Evolutionary conservation across 2,888 invertebrate genomes (phyloP).

Genomic region (Scaeva pyrastri): DNA sequence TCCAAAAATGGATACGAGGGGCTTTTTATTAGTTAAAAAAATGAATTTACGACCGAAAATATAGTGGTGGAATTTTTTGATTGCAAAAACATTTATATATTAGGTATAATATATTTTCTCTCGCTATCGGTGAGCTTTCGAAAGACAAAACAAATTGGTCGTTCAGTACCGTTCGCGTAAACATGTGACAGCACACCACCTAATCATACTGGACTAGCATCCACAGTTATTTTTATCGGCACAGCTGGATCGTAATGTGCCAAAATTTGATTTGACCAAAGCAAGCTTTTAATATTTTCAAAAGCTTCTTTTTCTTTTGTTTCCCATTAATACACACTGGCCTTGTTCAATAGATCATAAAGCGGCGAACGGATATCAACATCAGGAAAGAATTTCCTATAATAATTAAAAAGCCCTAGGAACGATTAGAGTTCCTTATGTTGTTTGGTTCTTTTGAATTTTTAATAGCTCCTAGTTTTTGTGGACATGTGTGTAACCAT

Average conservation of each 20-base stretch:
- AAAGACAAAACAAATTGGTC: conserved; percentile 81
- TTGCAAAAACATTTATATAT: conserved; percentile 62
- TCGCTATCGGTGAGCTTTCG: conserved; percentile 80
- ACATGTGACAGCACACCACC: conserved; percentile 79
- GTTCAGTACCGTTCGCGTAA: conserved; percentile 72
- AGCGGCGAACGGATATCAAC: neutral
- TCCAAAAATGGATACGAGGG: conserved; percentile 34
- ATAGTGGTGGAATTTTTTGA: conserved; percentile 80
- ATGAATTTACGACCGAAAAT: conserved; percentile 81
- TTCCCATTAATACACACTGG: conserved; percentile 3
- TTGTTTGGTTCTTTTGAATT: too few species aligned
- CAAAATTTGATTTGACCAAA: neutral
- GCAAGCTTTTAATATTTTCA: neutral
- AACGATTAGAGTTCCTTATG: neutral
- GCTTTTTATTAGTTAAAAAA: conserved; percentile 64
- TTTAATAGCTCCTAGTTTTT: neutral
- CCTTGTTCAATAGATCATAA: neutral
- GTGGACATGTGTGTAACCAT: neutral
- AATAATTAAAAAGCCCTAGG: neutral
- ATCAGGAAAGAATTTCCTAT: neutral
- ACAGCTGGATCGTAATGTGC: neutral
- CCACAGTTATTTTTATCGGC: conserved; percentile 76
- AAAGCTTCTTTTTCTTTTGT: conserved; percentile 8
- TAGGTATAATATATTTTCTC: conserved; percentile 79
- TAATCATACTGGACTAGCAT: conserved; percentile 79